Evolutionary conservation across 2,797 vertebrate species (phyloP).

Genomic region (Sarcophilus harrisii): DNA sequence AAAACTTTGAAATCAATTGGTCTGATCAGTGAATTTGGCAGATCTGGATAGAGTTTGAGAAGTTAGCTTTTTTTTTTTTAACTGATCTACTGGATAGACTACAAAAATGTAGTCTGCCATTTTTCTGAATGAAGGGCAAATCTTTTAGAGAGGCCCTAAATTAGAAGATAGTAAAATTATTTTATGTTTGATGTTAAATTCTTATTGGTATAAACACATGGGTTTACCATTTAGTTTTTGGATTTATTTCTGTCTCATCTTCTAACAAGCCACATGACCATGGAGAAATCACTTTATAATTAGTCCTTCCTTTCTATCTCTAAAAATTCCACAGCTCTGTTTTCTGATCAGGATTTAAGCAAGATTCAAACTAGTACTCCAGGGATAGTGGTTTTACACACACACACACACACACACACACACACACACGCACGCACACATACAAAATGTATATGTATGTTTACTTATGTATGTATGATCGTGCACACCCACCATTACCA

Average conservation of each 20-base stretch:
- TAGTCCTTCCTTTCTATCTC: not conserved
- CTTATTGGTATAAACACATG: not conserved
- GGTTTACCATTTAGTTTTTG: not conserved
- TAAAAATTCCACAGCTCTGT: not conserved
- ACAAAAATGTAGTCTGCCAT: not conserved
- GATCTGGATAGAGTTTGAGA: not conserved
- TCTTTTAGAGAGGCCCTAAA: not conserved
- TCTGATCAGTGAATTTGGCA: not conserved
- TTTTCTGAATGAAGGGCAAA: not conserved
- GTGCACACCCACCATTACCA: not conserved
- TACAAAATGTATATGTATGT: no score
- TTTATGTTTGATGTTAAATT: not conserved
- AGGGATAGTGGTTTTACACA: no score
- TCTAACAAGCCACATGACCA: not conserved
- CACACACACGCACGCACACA: no score
- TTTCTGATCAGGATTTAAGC: no score
- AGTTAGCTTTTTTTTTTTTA: not conserved
- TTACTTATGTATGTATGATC: no score
- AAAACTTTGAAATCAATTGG: not conserved
- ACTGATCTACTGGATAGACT: not conserved
- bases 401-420: no score
- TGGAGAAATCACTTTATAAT: not conserved
- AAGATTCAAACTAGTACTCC: not conserved
- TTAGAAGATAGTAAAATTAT: not conserved
- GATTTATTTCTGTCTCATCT: not conserved